A percentile compares a stretch with the other conserved stretches of the same genome.
Conservation (phyloP, 2,113 vertebrate species). For the Corydoras sp. region DNA sequence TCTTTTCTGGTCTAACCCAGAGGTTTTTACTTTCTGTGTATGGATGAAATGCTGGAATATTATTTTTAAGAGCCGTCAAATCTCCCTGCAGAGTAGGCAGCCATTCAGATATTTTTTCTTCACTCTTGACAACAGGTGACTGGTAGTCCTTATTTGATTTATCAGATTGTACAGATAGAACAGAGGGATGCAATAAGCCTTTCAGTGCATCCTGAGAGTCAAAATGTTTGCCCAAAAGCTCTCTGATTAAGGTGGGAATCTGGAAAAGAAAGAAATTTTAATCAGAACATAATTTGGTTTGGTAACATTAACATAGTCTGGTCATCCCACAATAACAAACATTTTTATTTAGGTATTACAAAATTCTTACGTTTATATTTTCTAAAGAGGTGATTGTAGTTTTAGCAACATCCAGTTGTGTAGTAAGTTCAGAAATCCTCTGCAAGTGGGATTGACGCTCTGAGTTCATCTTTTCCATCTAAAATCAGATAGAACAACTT, state of each 20-base stretch:
- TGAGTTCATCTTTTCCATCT: conserved; percentile 58
- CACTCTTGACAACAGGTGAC: conserved; percentile 30
- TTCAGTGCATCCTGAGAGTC: conserved; percentile 46
- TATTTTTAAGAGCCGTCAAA: conserved; percentile 32
- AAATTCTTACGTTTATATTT: conserved; percentile 66
- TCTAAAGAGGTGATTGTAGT: conserved; percentile 64
- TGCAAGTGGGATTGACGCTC: conserved; percentile 63
- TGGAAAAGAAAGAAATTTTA: conserved; percentile 17
- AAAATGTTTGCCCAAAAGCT: conserved; percentile 58
- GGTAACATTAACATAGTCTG: background rate
- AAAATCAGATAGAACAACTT: background rate
- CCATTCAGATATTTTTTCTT: conserved; percentile 47
- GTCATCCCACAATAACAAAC: too few relatives aligned
- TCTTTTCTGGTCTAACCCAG: conserved; percentile 25
- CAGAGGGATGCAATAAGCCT: conserved; percentile 34
- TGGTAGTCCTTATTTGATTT: conserved; percentile 35
- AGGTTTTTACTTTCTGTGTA: conserved; percentile 45
- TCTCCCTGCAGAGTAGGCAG: conserved; percentile 30
- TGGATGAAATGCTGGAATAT: conserved; percentile 50
- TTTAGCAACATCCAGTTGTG: conserved; percentile 61
- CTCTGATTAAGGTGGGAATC: conserved; percentile 61
- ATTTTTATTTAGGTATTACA: too few relatives aligned
- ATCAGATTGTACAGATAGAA: conserved; percentile 13
- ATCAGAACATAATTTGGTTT: background rate
- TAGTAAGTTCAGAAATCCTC: conserved; percentile 62